Conservation (phyloP, 2,113 vertebrate species). For the Poecilia latipinna region DNA sequence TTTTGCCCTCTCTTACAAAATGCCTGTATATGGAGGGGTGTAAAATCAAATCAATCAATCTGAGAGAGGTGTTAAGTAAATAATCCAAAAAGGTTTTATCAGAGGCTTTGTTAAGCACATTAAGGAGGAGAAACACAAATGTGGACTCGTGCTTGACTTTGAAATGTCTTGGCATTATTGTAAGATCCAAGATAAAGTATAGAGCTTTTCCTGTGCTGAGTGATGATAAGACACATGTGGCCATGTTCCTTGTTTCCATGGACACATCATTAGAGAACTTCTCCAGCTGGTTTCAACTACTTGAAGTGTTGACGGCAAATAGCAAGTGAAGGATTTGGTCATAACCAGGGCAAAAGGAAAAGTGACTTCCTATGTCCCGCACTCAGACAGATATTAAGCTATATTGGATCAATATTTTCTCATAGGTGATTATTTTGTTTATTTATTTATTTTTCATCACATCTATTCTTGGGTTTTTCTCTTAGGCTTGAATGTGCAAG, state of each 20-base stretch:
- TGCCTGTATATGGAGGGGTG: constrained; percentile 2
- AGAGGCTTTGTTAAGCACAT: constrained; percentile 3
- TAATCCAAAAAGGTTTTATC: constrained; percentile 2
- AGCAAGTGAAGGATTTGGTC: constrained; percentile 58
- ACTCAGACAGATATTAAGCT: background rate
- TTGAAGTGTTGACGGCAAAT: constrained; percentile 58
- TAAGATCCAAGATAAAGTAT: constrained; percentile 41
- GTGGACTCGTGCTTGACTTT: constrained; percentile 8
- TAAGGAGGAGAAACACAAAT: background rate
- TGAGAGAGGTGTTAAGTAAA: background rate
- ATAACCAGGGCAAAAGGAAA: constrained; percentile 11
- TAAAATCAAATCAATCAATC: constrained; percentile 4
- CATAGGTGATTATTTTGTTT: background rate
- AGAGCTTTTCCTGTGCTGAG: constrained; percentile 50
- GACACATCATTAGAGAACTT: constrained; percentile 77
- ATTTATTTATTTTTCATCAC: background rate
- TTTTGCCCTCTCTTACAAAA: background rate
- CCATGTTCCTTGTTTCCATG: constrained; percentile 78
- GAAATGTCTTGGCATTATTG: constrained; percentile 45
- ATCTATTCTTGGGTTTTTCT: background rate
- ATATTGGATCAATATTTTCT: background rate
- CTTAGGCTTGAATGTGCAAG: background rate
- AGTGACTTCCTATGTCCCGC: constrained; percentile 8
- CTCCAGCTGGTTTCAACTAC: constrained; percentile 68
- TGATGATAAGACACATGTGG: constrained; percentile 69